These are phyloP conservation scores for Lepidotrigona ventralis DNA, from an alignment of 1,140 invertebrate genomes.

Conservation along the genomic window DNA sequence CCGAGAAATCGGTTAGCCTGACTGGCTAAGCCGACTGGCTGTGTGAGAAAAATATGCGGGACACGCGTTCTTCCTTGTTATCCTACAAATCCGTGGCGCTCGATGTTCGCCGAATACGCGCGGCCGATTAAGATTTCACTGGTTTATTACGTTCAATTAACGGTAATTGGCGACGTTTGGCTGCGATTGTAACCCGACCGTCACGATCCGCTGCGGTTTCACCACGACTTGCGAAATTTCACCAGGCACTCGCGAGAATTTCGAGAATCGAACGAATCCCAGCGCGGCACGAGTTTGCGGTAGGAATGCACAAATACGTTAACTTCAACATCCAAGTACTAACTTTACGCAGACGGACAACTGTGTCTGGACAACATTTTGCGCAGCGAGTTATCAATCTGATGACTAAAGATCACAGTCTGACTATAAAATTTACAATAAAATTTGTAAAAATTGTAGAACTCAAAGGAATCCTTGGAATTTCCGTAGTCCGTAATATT, in stretches of 20 bases:
- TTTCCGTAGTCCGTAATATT: too few species aligned
- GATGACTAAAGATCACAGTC: too few species aligned
- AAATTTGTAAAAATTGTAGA: too few species aligned
- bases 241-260: background rate
- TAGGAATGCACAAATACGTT: background rate
- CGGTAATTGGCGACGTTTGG: background rate
- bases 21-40: background rate
- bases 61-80: slow-evolving; percentile 21
- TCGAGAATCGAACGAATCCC: background rate
- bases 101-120: background rate
- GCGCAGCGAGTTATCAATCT: too few species aligned
- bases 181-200: background rate
- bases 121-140: slow-evolving; percentile 7
- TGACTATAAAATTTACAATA: too few species aligned
- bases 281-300: background rate
- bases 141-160: slow-evolving; percentile 2
- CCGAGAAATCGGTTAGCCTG: slow-evolving; percentile 10
- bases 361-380: too few species aligned
- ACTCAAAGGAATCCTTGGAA: too few species aligned
- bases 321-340: background rate
- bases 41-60: slow-evolving; percentile 23
- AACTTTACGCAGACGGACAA: background rate
- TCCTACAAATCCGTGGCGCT: background rate
- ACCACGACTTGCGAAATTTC: slow-evolving; percentile 1
- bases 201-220: background rate